Evolutionary conservation across 2,888 invertebrate species (phyloP).

Genomic region (Plagodis pulveraria): DNA sequence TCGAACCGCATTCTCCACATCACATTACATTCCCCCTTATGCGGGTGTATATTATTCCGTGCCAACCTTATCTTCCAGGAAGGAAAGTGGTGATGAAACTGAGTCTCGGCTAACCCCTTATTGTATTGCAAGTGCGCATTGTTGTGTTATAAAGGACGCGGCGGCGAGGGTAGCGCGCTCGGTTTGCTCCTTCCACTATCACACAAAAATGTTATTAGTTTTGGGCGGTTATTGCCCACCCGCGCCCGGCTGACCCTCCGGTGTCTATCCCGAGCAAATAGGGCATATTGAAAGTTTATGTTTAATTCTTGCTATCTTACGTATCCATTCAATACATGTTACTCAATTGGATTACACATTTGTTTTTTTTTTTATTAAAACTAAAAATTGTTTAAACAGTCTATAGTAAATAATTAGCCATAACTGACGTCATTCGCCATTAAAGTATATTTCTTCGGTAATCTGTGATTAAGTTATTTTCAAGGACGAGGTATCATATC

Average conservation of each 20-base stretch:
- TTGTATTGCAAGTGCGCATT: conserved; percentile 73
- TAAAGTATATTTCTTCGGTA: too few species aligned
- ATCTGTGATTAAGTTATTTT: too few species aligned
- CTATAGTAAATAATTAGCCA: background rate
- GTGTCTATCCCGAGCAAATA: conserved; percentile 64
- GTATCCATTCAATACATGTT: conserved; percentile 11
- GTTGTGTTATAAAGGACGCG: conserved; percentile 73
- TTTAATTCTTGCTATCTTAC: conserved; percentile 49
- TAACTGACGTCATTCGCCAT: too few species aligned
- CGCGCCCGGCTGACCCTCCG: conserved; percentile 62
- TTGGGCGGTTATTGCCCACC: conserved; percentile 79
- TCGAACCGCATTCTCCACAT: conserved; percentile 38
- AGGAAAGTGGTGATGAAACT: conserved; percentile 60
- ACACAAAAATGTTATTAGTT: conserved; percentile 83
- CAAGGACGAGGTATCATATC: too few species aligned
- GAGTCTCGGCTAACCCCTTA: conserved; percentile 66
- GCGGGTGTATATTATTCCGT: conserved; percentile 35
- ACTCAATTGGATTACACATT: conserved; percentile 17
- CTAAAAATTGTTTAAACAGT: background rate
- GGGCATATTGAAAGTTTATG: conserved; percentile 64
- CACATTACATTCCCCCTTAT: conserved; percentile 36
- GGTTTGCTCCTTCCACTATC: conserved; percentile 71
- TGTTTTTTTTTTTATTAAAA: conserved; percentile 1
- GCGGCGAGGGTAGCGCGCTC: conserved; percentile 66
- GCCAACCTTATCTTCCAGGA: conserved; percentile 52